A percentile compares a stretch with the other conserved stretches of the same genome.
phyloP scores from a whole-genome alignment of 2,888 invertebrate genomes.

The Hedychridium roseum region DNA sequence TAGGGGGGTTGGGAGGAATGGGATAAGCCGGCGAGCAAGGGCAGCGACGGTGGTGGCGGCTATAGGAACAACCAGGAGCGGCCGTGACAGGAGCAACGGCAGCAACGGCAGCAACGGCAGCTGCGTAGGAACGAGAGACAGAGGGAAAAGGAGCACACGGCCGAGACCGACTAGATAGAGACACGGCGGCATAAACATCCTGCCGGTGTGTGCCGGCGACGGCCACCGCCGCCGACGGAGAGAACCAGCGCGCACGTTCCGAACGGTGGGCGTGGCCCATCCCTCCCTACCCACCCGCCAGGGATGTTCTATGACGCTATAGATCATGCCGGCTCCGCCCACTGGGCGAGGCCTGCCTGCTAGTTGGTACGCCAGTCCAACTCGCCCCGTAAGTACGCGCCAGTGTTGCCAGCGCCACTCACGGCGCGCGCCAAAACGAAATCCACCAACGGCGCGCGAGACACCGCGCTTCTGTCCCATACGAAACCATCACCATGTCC shows the following conservation, averaged over 20 bases:
- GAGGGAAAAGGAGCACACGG: conserved; percentile 34
- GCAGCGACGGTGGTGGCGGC: conserved; percentile 12
- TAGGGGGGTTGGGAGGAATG: conserved; percentile 18
- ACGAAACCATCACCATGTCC: conserved; percentile 25
- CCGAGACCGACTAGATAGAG: conserved; percentile 55
- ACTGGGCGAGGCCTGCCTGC: conserved; percentile 38
- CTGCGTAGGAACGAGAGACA: conserved; percentile 36
- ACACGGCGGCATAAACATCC: conserved; percentile 59
- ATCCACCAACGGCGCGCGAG: conserved; percentile 15
- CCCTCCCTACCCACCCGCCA: conserved; percentile 45
- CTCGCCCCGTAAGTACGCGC: conserved; percentile 30
- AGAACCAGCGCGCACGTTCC: conserved; percentile 53
- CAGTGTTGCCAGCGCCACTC: conserved; percentile 34
- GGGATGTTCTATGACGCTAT: conserved; percentile 63
- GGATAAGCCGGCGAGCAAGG: conserved; percentile 27
- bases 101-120: conserved; percentile 31
- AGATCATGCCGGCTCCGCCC: conserved; percentile 62
- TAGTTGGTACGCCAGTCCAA: conserved; percentile 40
- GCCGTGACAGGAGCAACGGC: conserved; percentile 6
- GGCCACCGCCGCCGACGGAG: conserved; percentile 19
- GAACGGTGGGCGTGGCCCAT: conserved; percentile 56
- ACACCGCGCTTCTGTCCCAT: conserved; percentile 12
- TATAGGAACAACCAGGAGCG: too few species aligned
- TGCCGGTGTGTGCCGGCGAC: conserved; percentile 18
- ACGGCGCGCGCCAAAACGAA: conserved; percentile 40